Evolutionary conservation across 2,888 invertebrate species (phyloP), one percentile per base, ranked within the genome.

Genomic region (Neoascia interrupta): DNA sequence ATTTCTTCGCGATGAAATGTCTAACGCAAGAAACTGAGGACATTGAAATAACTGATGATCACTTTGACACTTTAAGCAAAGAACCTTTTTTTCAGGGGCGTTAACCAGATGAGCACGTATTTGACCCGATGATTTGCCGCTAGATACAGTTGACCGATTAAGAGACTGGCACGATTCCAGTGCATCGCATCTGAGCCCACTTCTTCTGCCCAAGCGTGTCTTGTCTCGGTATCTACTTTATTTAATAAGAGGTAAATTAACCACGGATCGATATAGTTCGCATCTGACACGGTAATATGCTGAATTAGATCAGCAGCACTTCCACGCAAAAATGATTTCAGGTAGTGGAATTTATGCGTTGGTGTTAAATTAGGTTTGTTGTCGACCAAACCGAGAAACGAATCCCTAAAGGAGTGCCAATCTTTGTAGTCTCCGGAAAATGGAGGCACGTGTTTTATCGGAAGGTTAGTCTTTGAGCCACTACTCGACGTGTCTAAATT

Each of bases 321-420:
- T n/a, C n/a, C n/a, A n/a, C n/a, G n/a, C n/a, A n/a, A n/a, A n/a
- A n/a, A n/a, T n/a, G n/a, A n/a, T n/a, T n/a, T n/a, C n/a, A n/a
- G n/a, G n/a, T n/a, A n/a, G n/a, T n/a, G n/a, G n/a, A n/a, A n/a
- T n/a, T n/a, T n/a, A n/a, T n/a, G n/a, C n/a, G n/a, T n/a, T n/a
- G n/a, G n/a, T n/a, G n/a, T n/a, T n/a, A n/a, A n/a, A n/a, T n/a
- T n/a, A n/a, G n/a, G n/a, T n/a, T n/a, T n/a, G n/a, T n/a, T n/a
- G n/a, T n/a, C n/a, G n/a, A 3, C 41, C 76, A 23, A 18, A 15
- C 68, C 74, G n/a, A 51, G 36, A 47, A 75, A 82, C 13, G 74
- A 37, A 49, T 82, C 76, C n/a, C 69, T 66, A 15, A 81, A 82
- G 10, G 73, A 53, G 1, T 60, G 76, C n/a, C n/a, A n/a, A n/a